Percentiles rank a stretch among this genome's conserved stretches.
phyloP scores from a whole-genome alignment of 2,113 vertebrate genomes.

The Pan troglodytes region NHGRI_mPanTro3-v2.1_pri NC_072408.2:108890501-108891000 shows the following conservation, averaged over 20 bases:
- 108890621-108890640: not conserved
- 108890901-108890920: not conserved
- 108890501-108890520: not conserved
- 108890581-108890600: not conserved
- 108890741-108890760: not conserved
- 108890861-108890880: not conserved
- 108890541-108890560: not conserved
- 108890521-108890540: not conserved
- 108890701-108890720: not conserved
- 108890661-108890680: not conserved
- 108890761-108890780: not conserved
- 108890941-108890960: not conserved
- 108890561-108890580: not conserved
- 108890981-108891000: not conserved
- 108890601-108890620: not conserved
- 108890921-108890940: not conserved
- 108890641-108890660: not conserved
- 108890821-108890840: not conserved
- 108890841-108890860: not conserved
- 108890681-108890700: not conserved
- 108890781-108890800: not conserved
- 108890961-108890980: not conserved
- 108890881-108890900: not conserved
- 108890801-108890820: not conserved
- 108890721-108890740: not conserved